Percentiles rank a stretch among this genome's conserved stretches.
These are phyloP conservation scores for Hydrotaea cyrtoneurina DNA, from an alignment of 2,888 invertebrate species.

Conservation along the genomic window DNA sequence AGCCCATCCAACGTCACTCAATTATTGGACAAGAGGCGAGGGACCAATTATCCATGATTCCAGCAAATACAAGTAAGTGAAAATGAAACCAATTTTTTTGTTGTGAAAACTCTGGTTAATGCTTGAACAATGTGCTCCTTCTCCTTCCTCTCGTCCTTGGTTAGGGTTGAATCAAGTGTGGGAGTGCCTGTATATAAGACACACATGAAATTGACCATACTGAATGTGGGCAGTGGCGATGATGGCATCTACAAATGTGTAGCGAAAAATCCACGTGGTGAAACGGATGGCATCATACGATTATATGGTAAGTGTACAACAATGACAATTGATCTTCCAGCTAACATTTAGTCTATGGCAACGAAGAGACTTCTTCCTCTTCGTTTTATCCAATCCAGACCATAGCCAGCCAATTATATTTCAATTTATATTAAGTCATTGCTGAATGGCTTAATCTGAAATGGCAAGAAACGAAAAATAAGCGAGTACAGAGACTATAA, in stretches of 20 bases:
- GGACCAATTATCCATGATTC: conserved; percentile 94
- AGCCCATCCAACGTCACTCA: conserved; percentile 94
- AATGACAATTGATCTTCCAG: conserved; percentile 12
- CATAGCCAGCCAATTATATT: neutral
- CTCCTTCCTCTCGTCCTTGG: too few species aligned
- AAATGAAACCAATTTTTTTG: neutral
- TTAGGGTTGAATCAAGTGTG: conserved; percentile 84
- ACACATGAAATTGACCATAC: conserved; percentile 92
- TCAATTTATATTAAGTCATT: conserved; percentile 49
- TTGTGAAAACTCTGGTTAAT: too few species aligned
- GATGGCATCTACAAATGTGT: conserved; percentile 93
- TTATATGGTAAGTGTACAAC: conserved; percentile 88
- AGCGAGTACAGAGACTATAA: conserved; percentile 16
- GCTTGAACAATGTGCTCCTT: too few species aligned
- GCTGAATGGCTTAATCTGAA: conserved; percentile 35
- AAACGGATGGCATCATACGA: conserved; percentile 93
- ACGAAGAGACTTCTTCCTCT: neutral
- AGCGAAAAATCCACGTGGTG: conserved; percentile 93
- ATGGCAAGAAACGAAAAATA: neutral
- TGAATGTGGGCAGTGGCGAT: conserved; percentile 88
- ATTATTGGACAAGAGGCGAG: conserved; percentile 94
- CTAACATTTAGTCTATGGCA: neutral
- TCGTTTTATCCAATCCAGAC: too few species aligned
- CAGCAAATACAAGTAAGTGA: conserved; percentile 86
- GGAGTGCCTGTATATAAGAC: conserved; percentile 90